Conservation (phyloP, 2,797 vertebrate genomes). For the Antrozous pallidus region DNA sequence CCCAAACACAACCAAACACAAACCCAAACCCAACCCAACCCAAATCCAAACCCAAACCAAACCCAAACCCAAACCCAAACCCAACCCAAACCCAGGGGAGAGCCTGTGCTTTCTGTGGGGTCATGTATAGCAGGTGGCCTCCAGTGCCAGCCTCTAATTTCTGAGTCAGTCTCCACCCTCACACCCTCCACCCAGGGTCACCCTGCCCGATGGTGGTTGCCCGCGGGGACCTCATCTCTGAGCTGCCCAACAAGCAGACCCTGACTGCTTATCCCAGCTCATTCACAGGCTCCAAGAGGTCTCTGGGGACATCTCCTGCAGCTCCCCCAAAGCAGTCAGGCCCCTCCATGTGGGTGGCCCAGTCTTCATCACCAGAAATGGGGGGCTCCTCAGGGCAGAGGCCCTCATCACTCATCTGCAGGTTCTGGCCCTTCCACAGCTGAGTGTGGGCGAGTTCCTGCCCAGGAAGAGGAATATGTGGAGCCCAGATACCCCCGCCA, state of each 20-base stretch:
- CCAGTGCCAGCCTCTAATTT: neutral
- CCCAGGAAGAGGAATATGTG: rapidly evolving
- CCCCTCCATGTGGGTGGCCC: neutral
- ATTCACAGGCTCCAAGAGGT: neutral
- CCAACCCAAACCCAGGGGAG: neutral
- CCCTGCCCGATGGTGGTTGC: rapidly evolving
- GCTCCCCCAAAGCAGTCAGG: too few relatives aligned
- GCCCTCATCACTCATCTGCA: neutral
- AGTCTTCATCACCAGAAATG: too few relatives aligned
- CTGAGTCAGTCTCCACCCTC: neutral
- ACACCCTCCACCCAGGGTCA: rapidly evolving
- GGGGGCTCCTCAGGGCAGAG: too few relatives aligned
- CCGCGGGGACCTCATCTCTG: rapidly evolving
- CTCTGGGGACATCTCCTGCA: too few relatives aligned
- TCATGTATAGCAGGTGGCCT: rapidly evolving
- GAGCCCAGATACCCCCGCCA: rapidly evolving
- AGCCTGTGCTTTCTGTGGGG: neutral
- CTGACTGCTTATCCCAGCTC: neutral
- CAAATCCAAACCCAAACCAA: too few relatives aligned
- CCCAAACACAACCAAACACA: too few relatives aligned
- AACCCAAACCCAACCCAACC: too few relatives aligned
- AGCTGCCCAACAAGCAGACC: neutral
- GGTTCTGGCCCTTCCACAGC: neutral
- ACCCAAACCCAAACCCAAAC: neutral
- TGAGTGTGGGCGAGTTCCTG: rapidly evolving